A percentile compares a stretch with the other conserved stretches of the same genome.
phyloP scores from a whole-genome alignment of 2,113 vertebrate genomes.

The Mustela nigripes region DNA sequence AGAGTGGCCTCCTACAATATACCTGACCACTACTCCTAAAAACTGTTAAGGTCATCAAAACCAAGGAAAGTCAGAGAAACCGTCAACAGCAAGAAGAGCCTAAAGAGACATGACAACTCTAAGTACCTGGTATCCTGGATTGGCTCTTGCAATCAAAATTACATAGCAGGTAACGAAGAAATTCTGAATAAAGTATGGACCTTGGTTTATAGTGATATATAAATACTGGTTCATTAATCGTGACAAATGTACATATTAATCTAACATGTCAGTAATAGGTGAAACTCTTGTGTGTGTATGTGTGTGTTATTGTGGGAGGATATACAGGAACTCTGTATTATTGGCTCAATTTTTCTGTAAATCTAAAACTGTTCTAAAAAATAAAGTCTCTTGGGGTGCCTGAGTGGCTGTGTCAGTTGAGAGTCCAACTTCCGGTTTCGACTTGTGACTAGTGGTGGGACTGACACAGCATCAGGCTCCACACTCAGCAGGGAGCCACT shows the following conservation, averaged over 20 bases:
- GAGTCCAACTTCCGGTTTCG: neutral
- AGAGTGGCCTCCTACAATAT: neutral
- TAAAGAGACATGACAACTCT: neutral
- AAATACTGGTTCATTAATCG: neutral
- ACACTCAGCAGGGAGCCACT: neutral
- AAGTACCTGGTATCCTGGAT: neutral
- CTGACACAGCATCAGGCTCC: neutral
- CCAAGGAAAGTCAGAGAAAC: neutral
- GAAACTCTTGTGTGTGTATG: neutral
- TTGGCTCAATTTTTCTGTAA: neutral
- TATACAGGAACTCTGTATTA: neutral
- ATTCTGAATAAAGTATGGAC: neutral
- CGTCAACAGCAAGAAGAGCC: neutral
- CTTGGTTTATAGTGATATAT: neutral
- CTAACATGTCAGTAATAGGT: neutral
- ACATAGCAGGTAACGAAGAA: neutral
- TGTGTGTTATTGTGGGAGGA: neutral
- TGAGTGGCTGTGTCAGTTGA: neutral
- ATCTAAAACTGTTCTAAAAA: neutral
- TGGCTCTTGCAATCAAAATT: neutral
- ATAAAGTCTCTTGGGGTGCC: neutral
- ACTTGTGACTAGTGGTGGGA: neutral
- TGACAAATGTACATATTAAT: neutral
- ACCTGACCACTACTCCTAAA: neutral
- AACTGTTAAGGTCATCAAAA: neutral